Base-by-base conservation (phyloP, 2,888 invertebrate genomes). In the Autographa pulchrina region DNA sequence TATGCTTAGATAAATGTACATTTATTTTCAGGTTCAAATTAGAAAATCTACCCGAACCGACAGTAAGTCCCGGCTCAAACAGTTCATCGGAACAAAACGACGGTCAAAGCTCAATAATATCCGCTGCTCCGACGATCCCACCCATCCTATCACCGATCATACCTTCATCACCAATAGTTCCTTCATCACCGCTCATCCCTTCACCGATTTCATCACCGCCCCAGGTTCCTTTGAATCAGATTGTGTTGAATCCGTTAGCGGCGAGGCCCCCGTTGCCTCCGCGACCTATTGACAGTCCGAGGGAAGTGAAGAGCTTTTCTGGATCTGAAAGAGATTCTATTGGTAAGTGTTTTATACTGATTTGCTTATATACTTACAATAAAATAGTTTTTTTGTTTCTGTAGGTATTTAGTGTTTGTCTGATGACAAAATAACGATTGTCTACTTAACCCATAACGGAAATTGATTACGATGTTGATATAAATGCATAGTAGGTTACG, bases 11-110 rank as follows among this genome's bases (percentile, higher is more conserved):
- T n/a, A n/a, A n/a, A n/a, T n/a, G n/a, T n/a, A n/a, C n/a, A n/a
- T n/a, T n/a, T n/a, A n/a, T n/a, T n/a, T n/a, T n/a, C n/a, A 95
- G 95, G 82, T 95, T 95, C 80, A 94, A 94, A 81, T 80, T 95
- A 2, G 95, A 94, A 75, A 92, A 91, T 52, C 78, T 92, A 0
- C 92, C 92, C 1, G 96, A 93, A 62, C 91, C 94, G 2, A 94
- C 94, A 0, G 85, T 95, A n/a, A 96, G 96, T 76, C 96, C 96
- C 0, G 94, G 96, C 0, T 96, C 96, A 0, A 96, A 96, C 78
- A 96, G 96, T 71, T 96, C 96, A 0, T 96, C 96, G 0, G 96
- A 96, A 78, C 94, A 92, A 62, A 95, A 94, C 77, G 96, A 96
- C 16, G 94, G 90, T 6, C 95, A 94, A 73, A 94, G 94, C 64